Evolutionary conservation across 2,888 invertebrate genomes (phyloP).

Genomic region (Scaptomyza tumidula): DNA sequence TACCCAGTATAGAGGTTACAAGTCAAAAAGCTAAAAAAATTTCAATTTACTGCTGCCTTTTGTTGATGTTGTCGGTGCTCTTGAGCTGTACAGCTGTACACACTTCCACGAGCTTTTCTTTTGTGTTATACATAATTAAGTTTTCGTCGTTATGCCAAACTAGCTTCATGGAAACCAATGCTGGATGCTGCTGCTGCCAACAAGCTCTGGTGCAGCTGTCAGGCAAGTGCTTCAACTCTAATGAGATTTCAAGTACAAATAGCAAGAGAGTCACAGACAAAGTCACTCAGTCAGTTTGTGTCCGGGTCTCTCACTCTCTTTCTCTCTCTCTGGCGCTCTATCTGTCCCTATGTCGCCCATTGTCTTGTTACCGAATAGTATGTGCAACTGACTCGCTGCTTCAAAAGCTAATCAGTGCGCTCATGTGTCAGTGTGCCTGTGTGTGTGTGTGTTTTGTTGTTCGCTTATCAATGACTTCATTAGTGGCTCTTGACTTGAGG

Average conservation of each 20-base stretch:
- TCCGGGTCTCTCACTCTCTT: not conserved
- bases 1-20: constrained; percentile 7
- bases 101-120: constrained; percentile 46
- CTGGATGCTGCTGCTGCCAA: constrained; percentile 1
- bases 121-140: constrained; percentile 76
- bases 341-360: constrained; percentile 38
- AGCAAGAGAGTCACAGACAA: constrained; percentile 45
- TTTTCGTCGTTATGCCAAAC: constrained; percentile 75
- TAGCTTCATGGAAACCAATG: constrained; percentile 21
- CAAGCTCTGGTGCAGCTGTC: constrained; percentile 37
- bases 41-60: constrained; percentile 53
- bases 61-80: constrained; percentile 55
- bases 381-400: constrained; percentile 59
- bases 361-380: constrained; percentile 65
- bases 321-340: not conserved
- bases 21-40: constrained; percentile 52
- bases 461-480: constrained; percentile 79
- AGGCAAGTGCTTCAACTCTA: constrained; percentile 74
- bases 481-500: constrained; percentile 64
- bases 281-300: constrained; percentile 41
- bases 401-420: constrained; percentile 62
- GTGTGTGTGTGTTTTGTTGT: constrained; percentile 36
- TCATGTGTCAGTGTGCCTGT: constrained; percentile 15
- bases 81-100: constrained; percentile 2
- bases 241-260: constrained; percentile 79